Evolutionary conservation across 2,888 invertebrate species (phyloP).

Genomic region (Pharmacophagus antenor): DNA sequence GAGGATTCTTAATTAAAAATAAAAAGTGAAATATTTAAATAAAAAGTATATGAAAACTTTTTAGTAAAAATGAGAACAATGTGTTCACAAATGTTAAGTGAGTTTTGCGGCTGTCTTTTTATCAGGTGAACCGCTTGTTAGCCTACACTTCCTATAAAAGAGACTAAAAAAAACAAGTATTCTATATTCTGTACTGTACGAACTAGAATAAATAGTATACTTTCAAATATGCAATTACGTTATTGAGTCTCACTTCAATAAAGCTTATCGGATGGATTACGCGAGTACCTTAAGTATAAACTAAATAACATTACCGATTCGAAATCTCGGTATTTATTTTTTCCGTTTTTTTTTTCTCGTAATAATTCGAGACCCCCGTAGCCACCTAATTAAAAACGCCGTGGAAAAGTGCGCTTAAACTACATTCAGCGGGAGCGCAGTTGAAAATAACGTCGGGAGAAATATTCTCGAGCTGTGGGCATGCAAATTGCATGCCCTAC

Average conservation of each 20-base stretch:
- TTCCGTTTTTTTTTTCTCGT: conserved; percentile 28
- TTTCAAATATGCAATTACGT: conserved; percentile 2
- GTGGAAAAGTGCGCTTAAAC: conserved; percentile 30
- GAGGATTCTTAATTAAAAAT: too few relatives aligned
- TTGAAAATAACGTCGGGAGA: conserved; percentile 27
- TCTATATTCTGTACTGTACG: too few relatives aligned
- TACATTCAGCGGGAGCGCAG: conserved; percentile 26
- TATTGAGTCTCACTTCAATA: neutral
- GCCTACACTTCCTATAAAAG: too few relatives aligned
- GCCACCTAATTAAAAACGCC: conserved; percentile 31
- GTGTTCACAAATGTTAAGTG: too few relatives aligned
- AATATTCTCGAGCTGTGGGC: conserved; percentile 23
- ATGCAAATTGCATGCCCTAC: conserved; percentile 35
- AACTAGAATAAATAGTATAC: neutral
- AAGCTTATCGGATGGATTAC: conserved; percentile 9
- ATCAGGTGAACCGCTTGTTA: too few relatives aligned
- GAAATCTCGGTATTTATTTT: conserved; percentile 22
- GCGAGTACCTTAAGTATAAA: conserved; percentile 7
- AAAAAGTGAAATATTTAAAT: too few relatives aligned
- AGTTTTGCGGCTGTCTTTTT: too few relatives aligned
- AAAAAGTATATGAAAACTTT: too few relatives aligned
- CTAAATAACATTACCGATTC: conserved; percentile 13
- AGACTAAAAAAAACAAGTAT: too few relatives aligned
- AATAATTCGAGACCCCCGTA: conserved; percentile 29
- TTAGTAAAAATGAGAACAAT: too few relatives aligned